Evolutionary conservation across 2,113 vertebrate genomes (phyloP).

Genomic region (Rattus norvegicus): DNA sequence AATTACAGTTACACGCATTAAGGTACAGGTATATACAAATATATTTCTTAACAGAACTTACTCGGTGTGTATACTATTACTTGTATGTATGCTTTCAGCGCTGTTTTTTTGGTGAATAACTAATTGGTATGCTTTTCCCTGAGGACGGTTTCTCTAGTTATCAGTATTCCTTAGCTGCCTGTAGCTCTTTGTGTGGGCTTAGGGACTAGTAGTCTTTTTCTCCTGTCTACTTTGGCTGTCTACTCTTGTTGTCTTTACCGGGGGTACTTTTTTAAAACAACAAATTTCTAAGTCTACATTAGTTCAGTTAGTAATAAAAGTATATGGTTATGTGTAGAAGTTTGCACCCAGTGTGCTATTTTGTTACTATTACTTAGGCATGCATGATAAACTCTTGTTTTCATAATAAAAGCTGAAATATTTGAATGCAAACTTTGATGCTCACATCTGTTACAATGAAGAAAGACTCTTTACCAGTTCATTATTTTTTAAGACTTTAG

Average conservation of each 20-base stretch:
- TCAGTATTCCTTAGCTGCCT: neutral
- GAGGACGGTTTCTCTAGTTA: neutral
- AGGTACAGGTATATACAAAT: neutral
- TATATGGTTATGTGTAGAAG: neutral
- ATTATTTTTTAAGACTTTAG: neutral
- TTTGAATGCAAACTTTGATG: neutral
- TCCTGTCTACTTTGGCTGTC: neutral
- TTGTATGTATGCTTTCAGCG: neutral
- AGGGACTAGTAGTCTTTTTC: neutral
- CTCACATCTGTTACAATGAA: neutral
- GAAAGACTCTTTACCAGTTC: fast-evolving
- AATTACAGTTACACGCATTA: neutral
- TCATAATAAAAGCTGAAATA: neutral
- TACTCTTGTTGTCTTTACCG: too few species aligned
- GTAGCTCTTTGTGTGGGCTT: neutral
- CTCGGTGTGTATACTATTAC: neutral
- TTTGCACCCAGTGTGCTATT: neutral
- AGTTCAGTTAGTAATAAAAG: neutral
- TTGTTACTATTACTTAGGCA: neutral
- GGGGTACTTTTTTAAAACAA: neutral
- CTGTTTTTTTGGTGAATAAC: neutral
- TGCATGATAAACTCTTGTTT: neutral
- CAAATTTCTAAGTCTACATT: neutral
- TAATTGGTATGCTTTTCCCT: too few species aligned
- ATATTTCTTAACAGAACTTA: neutral